Base-by-base conservation (phyloP, 2,113 vertebrate species). In the Nestor notabilis region DNA sequence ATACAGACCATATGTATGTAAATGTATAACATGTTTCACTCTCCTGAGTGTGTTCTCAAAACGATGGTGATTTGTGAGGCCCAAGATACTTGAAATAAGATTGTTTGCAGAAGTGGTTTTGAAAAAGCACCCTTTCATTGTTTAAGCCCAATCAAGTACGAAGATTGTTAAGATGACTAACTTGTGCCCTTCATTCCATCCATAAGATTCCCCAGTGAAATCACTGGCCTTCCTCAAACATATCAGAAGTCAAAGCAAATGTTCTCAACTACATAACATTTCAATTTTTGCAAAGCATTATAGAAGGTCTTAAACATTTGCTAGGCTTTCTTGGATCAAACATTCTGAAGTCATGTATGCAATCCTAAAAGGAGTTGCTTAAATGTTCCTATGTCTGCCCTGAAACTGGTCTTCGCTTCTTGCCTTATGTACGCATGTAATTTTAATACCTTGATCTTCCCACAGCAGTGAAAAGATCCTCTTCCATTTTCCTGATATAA, bases 401-500 rank as follows among this genome's bases (percentile, higher is more conserved):
- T 93, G 94, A 90, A 93, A 95, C 96, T 91, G 93, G 90, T 90
- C 94, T 95, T 96, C 95, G 90, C 92, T 95, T 98, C 98, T 98
- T 97, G 96, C 88, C 78, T 23, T 96, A 89, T 96, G 96, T 97
- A 91, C 95, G 53, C 96, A 91, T 97, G 87, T 97, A 75, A 96
- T 90, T 97, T 97, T 95, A 95, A 97, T 79, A 94, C 96, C 97
- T 98, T 98, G 96, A 66, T 96, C 96, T 95, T 97, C 97, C 96
- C 95, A 90, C 96, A 95, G 95, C 93, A 85, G 80, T 87, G 94
- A 94, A 92, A 97, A 95, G 89, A 96, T 96, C 96, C 91, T 96
- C 87, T 98, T 97, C 92, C 95, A 90, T 83, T 97, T 89, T 88
- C 90, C 95, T 95, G 94, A 58, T 85, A 85, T 75, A 84, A 75